Percentiles rank a stretch among this genome's conserved stretches.
phyloP scores from a whole-genome alignment of 92 coral and sea anemone genomes.

The Isaurus tuberculatus region DNA sequence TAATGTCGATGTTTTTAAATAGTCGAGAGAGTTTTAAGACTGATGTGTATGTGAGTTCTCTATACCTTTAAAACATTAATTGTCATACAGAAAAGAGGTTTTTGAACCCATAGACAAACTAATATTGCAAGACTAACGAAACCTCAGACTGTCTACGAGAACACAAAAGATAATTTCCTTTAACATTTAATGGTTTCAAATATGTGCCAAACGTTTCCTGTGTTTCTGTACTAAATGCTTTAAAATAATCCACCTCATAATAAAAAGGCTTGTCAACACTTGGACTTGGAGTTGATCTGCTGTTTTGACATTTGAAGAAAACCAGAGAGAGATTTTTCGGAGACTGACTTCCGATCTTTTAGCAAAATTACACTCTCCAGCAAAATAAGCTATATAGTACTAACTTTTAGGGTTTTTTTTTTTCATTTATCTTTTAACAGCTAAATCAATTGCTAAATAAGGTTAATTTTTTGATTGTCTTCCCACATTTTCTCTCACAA shows the following conservation, averaged over 20 bases:
- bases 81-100: neutral
- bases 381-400: no score
- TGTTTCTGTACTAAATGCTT: neutral
- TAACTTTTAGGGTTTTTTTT: no score
- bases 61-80: no score
- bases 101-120: neutral
- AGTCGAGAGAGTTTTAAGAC: no score
- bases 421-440: neutral
- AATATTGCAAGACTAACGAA: neutral
- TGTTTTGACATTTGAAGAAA: conserved; percentile 34
- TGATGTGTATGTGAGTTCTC: no score
- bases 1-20: no score
- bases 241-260: conserved; percentile 8
- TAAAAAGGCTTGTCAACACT: conserved; percentile 19
- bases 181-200: conserved; percentile 6
- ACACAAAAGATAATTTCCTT: neutral
- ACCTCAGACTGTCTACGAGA: neutral
- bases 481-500: no score
- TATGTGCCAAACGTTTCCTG: neutral
- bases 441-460: neutral
- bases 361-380: no score
- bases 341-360: neutral
- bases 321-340: conserved; percentile 2
- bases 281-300: neutral
- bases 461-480: no score